Conservation (phyloP, 2,888 invertebrate genomes). For the Tetranychus truncatus region DNA sequence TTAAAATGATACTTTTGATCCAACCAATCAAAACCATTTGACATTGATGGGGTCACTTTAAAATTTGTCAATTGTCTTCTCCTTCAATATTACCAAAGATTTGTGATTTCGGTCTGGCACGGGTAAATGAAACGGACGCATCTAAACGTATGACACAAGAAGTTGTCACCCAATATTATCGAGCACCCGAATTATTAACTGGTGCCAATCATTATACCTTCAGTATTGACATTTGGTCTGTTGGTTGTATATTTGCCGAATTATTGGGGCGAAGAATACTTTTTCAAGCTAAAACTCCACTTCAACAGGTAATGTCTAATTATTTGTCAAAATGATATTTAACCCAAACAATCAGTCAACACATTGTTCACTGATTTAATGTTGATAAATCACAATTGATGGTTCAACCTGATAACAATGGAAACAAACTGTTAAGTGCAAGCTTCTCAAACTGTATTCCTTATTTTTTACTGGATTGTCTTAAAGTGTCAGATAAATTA, state of each 20-base stretch:
- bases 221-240: constrained; percentile 83
- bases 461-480: no score
- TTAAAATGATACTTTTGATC: no score
- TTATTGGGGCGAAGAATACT: constrained; percentile 81
- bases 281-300: constrained; percentile 94
- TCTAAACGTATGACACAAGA: constrained; percentile 96
- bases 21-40: no score
- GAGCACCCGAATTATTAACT: constrained; percentile 97
- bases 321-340: neutral
- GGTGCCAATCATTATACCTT: constrained; percentile 77
- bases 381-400: no score
- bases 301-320: constrained; percentile 56
- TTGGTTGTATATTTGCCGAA: constrained; percentile 98
- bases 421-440: no score
- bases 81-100: constrained; percentile 42
- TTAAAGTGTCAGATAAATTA: no score
- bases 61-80: no score
- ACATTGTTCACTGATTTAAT: no score
- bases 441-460: no score
- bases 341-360: neutral
- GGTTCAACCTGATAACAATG: no score
- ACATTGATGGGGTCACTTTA: no score
- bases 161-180: constrained; percentile 98
- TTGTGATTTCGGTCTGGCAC: constrained; percentile 95
- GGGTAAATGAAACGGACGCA: constrained; percentile 87